Conservation (phyloP, 2,888 invertebrate species). For the Agrochola macilenta region DNA sequence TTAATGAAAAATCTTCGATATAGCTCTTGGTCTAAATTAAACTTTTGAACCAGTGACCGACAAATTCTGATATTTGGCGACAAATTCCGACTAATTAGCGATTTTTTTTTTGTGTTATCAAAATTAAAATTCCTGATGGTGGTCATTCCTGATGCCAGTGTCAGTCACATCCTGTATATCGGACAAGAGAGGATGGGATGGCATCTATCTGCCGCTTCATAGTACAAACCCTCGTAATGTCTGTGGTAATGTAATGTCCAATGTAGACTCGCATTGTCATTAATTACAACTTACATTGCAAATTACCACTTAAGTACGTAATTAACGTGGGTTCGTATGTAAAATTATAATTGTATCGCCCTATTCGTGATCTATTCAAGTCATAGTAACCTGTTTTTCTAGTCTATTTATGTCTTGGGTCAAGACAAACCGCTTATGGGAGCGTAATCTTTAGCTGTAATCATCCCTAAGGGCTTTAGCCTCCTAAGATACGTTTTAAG, state of each 20-base stretch:
- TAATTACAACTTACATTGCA: conserved; percentile 13
- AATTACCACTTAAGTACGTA: conserved; percentile 16
- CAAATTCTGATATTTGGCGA: too few relatives aligned
- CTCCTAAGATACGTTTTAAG: background rate
- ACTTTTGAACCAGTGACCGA: too few relatives aligned
- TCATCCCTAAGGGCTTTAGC: background rate
- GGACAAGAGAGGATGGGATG: background rate
- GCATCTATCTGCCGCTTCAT: background rate
- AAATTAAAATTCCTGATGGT: too few relatives aligned
- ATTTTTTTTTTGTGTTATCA: too few relatives aligned
- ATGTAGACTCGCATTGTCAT: background rate
- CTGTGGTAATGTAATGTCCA: conserved; percentile 14
- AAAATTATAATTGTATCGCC: conserved; percentile 33
- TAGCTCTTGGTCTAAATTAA: too few relatives aligned
- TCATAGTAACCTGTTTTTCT: conserved; percentile 29
- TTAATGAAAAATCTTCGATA: too few relatives aligned
- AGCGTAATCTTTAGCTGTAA: background rate
- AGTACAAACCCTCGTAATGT: background rate
- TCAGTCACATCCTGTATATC: background rate
- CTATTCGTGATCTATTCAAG: conserved; percentile 23
- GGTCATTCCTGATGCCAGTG: too few relatives aligned
- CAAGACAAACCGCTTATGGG: conserved; percentile 23
- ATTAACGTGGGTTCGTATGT: conserved; percentile 10
- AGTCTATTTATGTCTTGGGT: conserved; percentile 26
- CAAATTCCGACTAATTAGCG: too few relatives aligned